Percentiles rank a stretch among this genome's conserved stretches.
Evolutionary conservation across 2,797 vertebrate species (phyloP).

Genomic region (Simalia tracyae): DNA sequence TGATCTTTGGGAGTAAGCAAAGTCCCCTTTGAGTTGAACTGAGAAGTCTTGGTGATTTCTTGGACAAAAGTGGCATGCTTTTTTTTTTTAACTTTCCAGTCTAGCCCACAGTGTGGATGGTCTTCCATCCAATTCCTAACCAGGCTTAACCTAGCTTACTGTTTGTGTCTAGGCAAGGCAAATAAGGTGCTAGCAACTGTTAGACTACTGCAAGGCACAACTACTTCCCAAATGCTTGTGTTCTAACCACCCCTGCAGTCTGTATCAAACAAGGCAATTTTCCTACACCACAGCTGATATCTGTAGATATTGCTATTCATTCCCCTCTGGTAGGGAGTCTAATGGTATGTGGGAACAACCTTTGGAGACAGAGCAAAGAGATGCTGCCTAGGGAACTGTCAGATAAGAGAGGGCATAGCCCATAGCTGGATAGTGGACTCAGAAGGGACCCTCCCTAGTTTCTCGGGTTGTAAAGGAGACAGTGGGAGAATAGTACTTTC

Average conservation of each 20-base stretch:
- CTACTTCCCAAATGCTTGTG: neutral
- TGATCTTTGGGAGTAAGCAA: neutral
- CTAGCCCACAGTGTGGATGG: neutral
- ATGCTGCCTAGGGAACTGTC: no score
- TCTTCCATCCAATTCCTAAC: neutral
- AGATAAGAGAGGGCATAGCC: no score
- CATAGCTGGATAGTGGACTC: no score
- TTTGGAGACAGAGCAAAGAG: no score
- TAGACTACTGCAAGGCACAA: neutral
- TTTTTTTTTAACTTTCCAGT: neutral
- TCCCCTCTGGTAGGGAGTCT: neutral
- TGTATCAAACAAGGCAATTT: neutral
- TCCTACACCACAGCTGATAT: neutral
- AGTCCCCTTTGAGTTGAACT: neutral
- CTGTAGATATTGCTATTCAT: neutral
- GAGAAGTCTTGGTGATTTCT: neutral
- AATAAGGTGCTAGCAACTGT: neutral
- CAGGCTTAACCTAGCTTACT: neutral
- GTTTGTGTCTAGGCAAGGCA: neutral
- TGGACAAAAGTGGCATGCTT: neutral
- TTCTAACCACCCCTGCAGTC: neutral
- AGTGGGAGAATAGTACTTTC: no score
- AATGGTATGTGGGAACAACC: no score
- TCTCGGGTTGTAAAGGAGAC: no score
- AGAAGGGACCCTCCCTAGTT: no score